Evolutionary conservation across 2,113 vertebrate species (phyloP), one percentile per base, ranked within the genome.

Genomic region (Orthonyx spaldingii): DNA sequence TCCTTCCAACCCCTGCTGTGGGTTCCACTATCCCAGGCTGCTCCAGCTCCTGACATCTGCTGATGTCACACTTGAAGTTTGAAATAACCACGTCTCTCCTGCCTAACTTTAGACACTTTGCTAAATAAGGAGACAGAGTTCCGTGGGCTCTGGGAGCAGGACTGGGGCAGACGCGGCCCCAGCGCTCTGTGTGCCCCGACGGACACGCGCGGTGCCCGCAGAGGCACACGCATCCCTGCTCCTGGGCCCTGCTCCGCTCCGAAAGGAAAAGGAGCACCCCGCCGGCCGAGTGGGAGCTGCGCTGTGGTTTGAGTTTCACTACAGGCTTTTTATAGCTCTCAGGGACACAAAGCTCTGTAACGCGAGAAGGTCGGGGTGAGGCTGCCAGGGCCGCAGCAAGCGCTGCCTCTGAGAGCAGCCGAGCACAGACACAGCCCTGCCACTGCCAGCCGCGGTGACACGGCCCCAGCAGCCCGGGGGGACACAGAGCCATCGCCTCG

Each of bases 401-500:
- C 3, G 1, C 66, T 42, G 57, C 66, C 47, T 4, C 18, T 0
- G 5, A 44, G 53, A 57, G 86, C 24, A 0, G 42, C 68, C 13
- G 10, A 27, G 85, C 68, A 13, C 35, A 8, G 55, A 50, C 17
- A 2, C 78, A 19, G 69, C 61, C 41, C 70, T 21, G 66, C 53
- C 24, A 1, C 3, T 50, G 10, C 23, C 64, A 56, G 0, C 1
- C 27, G 0, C 7, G 56, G 44, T 15, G 85, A 16, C 37, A 2
- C 1, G 0, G n/a, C 39, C 74, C 1, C 10, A 3, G 56, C 47
- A 24, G 37, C 30, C 61, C 22, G 3, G 2, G 1, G 4, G 3
- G 1, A 46, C 10, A 22, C 68, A 4, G 39, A 63, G 64, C 26
- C 39, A 18, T 3, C 0, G 0, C 47, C 16, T 4, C 9, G 0